A percentile compares a stretch with the other conserved stretches of the same genome.
phyloP scores from a whole-genome alignment of 2,113 vertebrate genomes.

The Illadopsis cleaveri region DNA sequence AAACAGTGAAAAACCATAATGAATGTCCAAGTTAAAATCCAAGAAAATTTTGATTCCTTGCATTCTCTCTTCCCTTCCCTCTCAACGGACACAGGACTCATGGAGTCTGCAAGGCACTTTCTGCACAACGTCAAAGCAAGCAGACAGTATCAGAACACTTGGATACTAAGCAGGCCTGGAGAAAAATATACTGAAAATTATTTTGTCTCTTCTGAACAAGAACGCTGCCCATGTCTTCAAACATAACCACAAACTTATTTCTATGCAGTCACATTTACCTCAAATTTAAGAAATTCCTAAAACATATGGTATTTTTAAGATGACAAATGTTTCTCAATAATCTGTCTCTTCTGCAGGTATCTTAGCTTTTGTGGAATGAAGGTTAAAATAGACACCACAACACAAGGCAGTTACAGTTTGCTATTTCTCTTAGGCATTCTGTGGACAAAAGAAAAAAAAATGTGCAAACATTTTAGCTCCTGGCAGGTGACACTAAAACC shows the following conservation, averaged over 20 bases:
- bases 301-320: not conserved
- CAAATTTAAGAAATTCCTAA: not conserved
- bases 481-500: no score
- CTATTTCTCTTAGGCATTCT: not conserved
- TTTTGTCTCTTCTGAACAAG: not conserved
- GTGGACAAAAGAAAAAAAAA: not conserved
- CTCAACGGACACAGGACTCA: not conserved
- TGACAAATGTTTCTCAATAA: not conserved
- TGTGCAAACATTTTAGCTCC: not conserved
- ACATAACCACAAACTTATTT: not conserved
- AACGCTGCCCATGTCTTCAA: not conserved
- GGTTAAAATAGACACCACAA: not conserved
- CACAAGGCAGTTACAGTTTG: not conserved
- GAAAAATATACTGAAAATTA: not conserved
- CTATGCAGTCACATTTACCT: not conserved
- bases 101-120: not conserved
- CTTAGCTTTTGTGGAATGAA: not conserved
- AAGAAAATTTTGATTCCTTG: not conserved
- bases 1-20: not conserved
- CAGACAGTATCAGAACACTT: not conserved
- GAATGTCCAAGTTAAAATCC: not conserved
- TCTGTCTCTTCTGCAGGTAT: not conserved
- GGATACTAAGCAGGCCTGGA: not conserved
- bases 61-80: not conserved
- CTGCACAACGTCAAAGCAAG: not conserved